Base-by-base conservation (phyloP, 2,888 invertebrate species). In the Diplolepis rosae region DNA sequence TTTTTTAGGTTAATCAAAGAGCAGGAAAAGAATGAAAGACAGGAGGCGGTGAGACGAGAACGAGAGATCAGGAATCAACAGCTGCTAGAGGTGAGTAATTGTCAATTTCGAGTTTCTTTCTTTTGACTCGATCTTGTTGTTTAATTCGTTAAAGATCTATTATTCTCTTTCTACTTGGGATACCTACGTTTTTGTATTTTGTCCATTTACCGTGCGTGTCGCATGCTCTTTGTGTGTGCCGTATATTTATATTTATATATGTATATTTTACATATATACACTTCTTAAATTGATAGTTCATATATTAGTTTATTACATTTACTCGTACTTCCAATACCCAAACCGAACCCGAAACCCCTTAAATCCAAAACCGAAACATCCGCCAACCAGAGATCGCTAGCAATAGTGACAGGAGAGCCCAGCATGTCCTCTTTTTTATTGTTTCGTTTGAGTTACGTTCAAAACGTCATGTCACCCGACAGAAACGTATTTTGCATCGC, bases 1-100 rank as follows among this genome's bases (percentile, higher is more conserved):
- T 72, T 70, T 79, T 81, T 9, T 81, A 90, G 89, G 74, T 89
- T 94, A 79, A 91, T 92, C 74, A 92, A 93, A 82, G 94, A 94
- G 84, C 91, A 94, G 65, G 96, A 96, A 87, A 93, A 95, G 80
- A 92, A 93, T 22, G 96, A 96, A 85, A 93, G 95, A 78, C 93
- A 96, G 74, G 97, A 97, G 86, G 93, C 95, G 70, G 93, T 94
- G 50, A 92, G 96, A 79, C 90, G 96, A 81, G 95, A 95, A 88
- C 92, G 95, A 85, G 95, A 95, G 88, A 92, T 93, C 65, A 91
- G 95, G 79, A 94, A 95, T 85, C 96, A 96, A 82, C 96, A 96
- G 87, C 91, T 96, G 48, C 89, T 97, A 80, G 97, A 97, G 95
- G 97, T 97, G 90, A 90, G 90, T 88, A 24, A 35, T 61, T 39